phyloP scores from a whole-genome alignment of 1,140 invertebrate species.

The Drosophila setifemur region DNA sequence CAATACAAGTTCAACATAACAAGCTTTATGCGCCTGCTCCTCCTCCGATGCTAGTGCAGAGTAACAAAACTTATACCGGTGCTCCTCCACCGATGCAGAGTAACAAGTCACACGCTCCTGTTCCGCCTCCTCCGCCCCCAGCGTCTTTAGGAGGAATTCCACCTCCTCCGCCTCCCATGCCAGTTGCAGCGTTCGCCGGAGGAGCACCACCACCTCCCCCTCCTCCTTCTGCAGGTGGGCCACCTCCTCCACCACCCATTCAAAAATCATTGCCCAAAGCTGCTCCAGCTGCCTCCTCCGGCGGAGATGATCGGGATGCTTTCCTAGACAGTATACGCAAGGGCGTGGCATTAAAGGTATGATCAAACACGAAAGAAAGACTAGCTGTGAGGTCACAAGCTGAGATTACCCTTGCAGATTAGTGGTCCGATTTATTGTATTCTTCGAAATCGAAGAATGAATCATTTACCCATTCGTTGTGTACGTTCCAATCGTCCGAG shows the following conservation, averaged over 20 bases:
- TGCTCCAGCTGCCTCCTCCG: not conserved
- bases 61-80: constrained; percentile 1
- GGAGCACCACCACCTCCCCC: constrained; percentile 32
- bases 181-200: not conserved
- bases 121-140: constrained; percentile 24
- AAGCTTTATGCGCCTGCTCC: too few relatives aligned
- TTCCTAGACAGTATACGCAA: constrained; percentile 69
- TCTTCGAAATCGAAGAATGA: too few relatives aligned
- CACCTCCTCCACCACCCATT: constrained; percentile 8
- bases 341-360: constrained; percentile 62
- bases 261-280: constrained; percentile 38
- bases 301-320: constrained; percentile 57
- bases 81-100: too few relatives aligned
- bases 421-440: too few relatives aligned
- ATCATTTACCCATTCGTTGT: too few relatives aligned
- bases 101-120: not conserved
- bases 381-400: too few relatives aligned
- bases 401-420: too few relatives aligned
- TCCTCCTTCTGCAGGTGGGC: constrained; percentile 27
- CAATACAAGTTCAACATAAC: too few relatives aligned
- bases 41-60: too few relatives aligned
- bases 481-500: too few relatives aligned
- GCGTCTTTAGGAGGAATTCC: not conserved
- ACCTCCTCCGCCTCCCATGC: constrained; percentile 36
- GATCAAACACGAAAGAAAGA: too few relatives aligned